Conservation (phyloP, 2,797 vertebrate genomes). For the Poecilia gillii region DNA sequence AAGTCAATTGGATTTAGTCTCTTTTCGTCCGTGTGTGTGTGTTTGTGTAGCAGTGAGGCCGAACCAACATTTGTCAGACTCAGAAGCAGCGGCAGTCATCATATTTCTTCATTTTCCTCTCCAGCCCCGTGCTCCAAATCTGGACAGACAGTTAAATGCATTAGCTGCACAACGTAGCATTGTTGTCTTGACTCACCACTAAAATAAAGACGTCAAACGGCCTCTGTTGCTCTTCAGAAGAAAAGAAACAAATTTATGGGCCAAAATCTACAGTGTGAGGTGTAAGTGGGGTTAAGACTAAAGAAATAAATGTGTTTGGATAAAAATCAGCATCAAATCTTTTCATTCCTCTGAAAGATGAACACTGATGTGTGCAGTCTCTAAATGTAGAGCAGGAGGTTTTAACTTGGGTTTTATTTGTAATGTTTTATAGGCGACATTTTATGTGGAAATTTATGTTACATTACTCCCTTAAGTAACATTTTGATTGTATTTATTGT, state of each 20-base stretch:
- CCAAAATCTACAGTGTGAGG: constrained; percentile 33
- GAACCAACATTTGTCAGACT: constrained; percentile 74
- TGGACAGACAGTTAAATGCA: constrained; percentile 67
- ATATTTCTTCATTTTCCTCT: constrained; percentile 70
- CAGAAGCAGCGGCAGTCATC: constrained; percentile 65
- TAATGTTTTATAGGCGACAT: background rate
- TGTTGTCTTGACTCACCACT: constrained; percentile 69
- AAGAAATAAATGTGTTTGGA: constrained; percentile 37
- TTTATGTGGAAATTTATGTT: background rate
- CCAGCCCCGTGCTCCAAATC: constrained; percentile 59
- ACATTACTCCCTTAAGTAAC: background rate
- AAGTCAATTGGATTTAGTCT: constrained; percentile 75
- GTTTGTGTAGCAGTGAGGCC: constrained; percentile 58
- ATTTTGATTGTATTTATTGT: background rate
- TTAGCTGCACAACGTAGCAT: constrained; percentile 70
- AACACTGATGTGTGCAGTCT: constrained; percentile 31
- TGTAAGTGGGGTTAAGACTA: constrained; percentile 31
- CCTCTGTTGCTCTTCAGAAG: constrained; percentile 34
- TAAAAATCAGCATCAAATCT: constrained; percentile 49
- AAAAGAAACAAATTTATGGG: constrained; percentile 24
- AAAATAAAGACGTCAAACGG: constrained; percentile 68
- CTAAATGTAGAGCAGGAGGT: constrained; percentile 14
- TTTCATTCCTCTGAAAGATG: constrained; percentile 22
- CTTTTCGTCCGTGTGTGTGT: constrained; percentile 21
- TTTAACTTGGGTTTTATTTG: constrained; percentile 14